Evolutionary conservation across 2,113 vertebrate species (phyloP).

Genomic region (Dasypus novemcinctus): DNA sequence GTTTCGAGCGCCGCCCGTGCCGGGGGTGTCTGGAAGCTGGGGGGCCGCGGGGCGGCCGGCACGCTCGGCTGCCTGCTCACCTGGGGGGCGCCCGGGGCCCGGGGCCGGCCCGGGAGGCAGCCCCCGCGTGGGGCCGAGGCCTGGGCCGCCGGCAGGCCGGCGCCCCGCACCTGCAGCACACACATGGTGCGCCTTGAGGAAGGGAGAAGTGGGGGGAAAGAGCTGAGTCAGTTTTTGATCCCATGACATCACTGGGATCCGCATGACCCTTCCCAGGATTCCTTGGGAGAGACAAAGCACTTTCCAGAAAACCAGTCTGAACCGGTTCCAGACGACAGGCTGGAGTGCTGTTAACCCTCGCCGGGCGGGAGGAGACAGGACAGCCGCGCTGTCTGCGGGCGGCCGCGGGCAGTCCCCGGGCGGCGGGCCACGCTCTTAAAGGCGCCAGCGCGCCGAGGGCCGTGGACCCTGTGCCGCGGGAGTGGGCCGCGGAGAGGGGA

Average conservation of each 20-base stretch:
- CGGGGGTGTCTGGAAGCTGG: not conserved
- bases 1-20: not conserved
- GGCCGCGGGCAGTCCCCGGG: conserved; percentile 81
- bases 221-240: conserved; percentile 89
- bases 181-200: conserved; percentile 62
- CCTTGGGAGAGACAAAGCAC: conserved; percentile 89
- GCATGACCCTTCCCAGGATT: conserved; percentile 93
- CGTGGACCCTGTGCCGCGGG: not conserved
- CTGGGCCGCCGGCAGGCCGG: not conserved
- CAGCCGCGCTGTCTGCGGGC: conserved; percentile 35
- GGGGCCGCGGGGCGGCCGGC: too few relatives aligned
- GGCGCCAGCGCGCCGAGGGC: conserved; percentile 8
- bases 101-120: not conserved
- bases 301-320: conserved; percentile 93
- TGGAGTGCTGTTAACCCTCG: conserved; percentile 90
- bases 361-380: conserved; percentile 69
- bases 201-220: conserved; percentile 75
- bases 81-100: conserved; percentile 77
- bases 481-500: not conserved
- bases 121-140: conserved; percentile 26
- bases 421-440: conserved; percentile 71
- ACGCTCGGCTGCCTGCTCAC: too few relatives aligned
- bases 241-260: conserved; percentile 89
- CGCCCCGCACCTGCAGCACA: conserved; percentile 74
- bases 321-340: conserved; percentile 88